Percentiles rank a stretch among this genome's conserved stretches.
Conservation (phyloP, 2,888 invertebrate genomes). For the Aspidiotus rigidus region DNA sequence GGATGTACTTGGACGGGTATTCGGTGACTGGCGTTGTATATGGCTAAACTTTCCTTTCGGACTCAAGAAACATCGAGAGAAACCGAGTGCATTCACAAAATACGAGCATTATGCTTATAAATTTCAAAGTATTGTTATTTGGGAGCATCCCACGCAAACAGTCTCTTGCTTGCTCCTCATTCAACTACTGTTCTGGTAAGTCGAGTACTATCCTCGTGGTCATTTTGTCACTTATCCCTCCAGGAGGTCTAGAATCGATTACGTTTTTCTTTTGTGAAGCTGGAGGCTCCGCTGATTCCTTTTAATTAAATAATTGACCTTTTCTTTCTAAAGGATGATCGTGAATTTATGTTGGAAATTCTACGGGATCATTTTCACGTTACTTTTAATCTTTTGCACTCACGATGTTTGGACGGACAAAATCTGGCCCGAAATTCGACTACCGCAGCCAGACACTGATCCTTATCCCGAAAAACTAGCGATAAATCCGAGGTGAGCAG, state of each 20-base stretch:
- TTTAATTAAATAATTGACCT: not conserved
- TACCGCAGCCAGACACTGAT: slow-evolving; percentile 14
- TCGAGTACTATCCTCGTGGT: no score
- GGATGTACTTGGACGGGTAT: slow-evolving; percentile 14
- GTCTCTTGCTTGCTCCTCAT: slow-evolving; percentile 23
- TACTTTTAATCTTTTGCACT: slow-evolving; percentile 22
- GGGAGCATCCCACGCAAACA: slow-evolving; percentile 27
- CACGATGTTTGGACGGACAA: slow-evolving; percentile 29
- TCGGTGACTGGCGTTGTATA: slow-evolving; percentile 3
- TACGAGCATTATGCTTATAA: slow-evolving; percentile 24
- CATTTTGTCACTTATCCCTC: no score
- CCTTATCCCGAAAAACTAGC: slow-evolving; percentile 18
- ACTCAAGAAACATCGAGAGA: not conserved
- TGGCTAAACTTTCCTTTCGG: slow-evolving; percentile 9
- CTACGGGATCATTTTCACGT: slow-evolving; percentile 28
- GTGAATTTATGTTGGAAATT: slow-evolving; percentile 31
- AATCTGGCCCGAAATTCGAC: slow-evolving; percentile 30
- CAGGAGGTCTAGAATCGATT: not conserved
- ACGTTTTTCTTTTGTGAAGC: not conserved
- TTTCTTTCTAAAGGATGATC: slow-evolving; percentile 16
- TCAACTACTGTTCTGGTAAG: slow-evolving; percentile 24
- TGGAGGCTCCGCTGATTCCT: not conserved
- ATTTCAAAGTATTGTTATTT: slow-evolving; percentile 28
- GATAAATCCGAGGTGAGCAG: slow-evolving; percentile 19
- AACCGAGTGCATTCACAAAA: slow-evolving; percentile 13